phyloP scores from a whole-genome alignment of 2,797 vertebrate species.

The Heliangelus exortis region DNA sequence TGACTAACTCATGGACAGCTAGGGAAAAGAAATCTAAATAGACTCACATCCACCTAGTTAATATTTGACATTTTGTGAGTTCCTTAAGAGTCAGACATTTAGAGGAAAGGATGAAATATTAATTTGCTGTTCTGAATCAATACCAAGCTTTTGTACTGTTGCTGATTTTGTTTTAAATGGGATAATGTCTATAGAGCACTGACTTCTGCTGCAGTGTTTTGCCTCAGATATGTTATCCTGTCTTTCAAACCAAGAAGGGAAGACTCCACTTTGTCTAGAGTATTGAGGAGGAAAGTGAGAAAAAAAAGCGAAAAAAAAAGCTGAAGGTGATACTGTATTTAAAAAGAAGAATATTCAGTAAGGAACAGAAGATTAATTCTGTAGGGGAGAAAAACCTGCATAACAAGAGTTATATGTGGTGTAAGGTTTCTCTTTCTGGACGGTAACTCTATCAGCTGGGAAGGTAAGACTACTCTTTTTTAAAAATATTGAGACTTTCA shows the following conservation, averaged over 20 bases:
- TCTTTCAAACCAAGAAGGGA: fast-evolving
- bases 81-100: neutral
- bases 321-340: neutral
- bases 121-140: neutral
- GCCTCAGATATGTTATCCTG: neutral
- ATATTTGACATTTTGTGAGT: neutral
- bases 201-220: neutral
- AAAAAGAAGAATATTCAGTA: neutral
- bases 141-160: neutral
- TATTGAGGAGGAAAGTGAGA: fast-evolving
- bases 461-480: neutral
- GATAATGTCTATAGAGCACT: neutral
- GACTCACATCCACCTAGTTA: neutral
- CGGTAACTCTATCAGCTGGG: neutral
- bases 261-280: fast-evolving
- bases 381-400: neutral
- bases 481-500: too few relatives aligned
- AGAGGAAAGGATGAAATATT: neutral
- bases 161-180: neutral
- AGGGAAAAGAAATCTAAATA: neutral
- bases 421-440: neutral
- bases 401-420: fast-evolving
- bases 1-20: neutral
- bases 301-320: fast-evolving
- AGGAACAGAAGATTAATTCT: neutral